Evolutionary conservation across 2,113 vertebrate species (phyloP), one percentile per base, ranked within the genome.

Genomic region (Salvator merianae): DNA sequence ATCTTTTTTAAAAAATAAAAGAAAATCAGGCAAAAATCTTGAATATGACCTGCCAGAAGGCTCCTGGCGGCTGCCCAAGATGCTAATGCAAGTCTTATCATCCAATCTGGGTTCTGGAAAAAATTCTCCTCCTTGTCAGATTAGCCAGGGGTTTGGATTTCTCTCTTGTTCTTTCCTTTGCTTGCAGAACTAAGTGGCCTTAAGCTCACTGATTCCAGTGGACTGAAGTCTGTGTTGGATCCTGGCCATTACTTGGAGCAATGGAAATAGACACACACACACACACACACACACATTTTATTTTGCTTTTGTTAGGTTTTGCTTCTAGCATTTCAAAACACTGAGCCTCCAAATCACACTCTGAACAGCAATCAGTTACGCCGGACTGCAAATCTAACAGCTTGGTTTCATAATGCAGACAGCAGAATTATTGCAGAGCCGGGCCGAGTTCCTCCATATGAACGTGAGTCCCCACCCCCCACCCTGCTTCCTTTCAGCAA

Each of bases 331-430:
- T 55, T 93, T 90, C 50, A 84, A 89, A 88, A 70, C 22, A 32
- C 68, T 82, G 90, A 73, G 68, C 70, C 3, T 91, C 43, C 73
- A 76, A 82, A 82, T 70, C 40, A 32, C 65, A 32, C 82, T 87
- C n/a, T 72, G 86, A 85, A 59, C 32, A 93, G 88, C 90, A 94
- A 90, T 75, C 1, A 86, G 55, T 50, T 90, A 62, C 92, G 34
- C 83, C 80, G 43, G 83, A 86, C 5, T 53, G 86, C 84, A 26
- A 72, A 84, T 65, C 85, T 87, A 70, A 84, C 68, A 81, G 68
- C 71, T 82, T 63, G 20, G 83, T 68, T 74, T 88, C 84, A 36
- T 55, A 62, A n/a, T 24, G 78, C 50, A 81, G 32, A 71, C 1
- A 85, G 22, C 34, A 32, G 87, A 88, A 14, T 5, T 53, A 30